Evolutionary conservation across 2,888 invertebrate species (phyloP).

Genomic region (Tinea pellionella): DNA sequence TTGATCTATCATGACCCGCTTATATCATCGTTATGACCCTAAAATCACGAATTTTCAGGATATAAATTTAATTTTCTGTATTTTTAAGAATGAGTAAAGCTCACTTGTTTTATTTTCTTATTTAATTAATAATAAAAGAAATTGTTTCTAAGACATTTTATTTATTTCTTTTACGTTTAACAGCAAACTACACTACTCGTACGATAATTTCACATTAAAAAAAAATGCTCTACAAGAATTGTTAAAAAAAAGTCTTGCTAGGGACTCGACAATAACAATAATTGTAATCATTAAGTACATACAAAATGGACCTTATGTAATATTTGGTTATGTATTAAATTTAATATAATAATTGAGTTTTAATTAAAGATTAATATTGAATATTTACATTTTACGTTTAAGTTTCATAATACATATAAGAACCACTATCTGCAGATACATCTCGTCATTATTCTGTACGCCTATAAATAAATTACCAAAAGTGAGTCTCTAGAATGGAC

Average conservation of each 20-base stretch:
- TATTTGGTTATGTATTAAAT: constrained; percentile 9
- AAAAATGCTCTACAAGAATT: no score
- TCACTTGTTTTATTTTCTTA: no score
- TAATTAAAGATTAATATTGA: neutral
- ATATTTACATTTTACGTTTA: neutral
- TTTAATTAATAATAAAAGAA: constrained; percentile 10
- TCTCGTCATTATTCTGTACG: neutral
- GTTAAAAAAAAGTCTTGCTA: neutral
- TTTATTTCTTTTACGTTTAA: constrained; percentile 5
- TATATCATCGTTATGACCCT: no score
- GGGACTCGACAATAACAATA: neutral
- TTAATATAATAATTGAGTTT: neutral
- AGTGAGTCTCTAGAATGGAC: neutral
- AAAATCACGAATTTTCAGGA: no score
- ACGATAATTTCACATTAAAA: neutral
- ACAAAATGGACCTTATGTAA: neutral
- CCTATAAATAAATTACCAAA: neutral
- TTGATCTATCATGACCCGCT: no score
- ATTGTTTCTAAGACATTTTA: constrained; percentile 9
- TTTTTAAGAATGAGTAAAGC: no score
- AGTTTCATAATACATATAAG: no score
- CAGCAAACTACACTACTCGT: neutral
- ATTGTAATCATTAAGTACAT: neutral
- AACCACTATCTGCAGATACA: neutral
- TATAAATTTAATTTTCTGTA: no score